These are phyloP conservation scores for Tenualosa ilisha DNA, from an alignment of 2,797 vertebrate species.

Conservation along the genomic window DNA sequence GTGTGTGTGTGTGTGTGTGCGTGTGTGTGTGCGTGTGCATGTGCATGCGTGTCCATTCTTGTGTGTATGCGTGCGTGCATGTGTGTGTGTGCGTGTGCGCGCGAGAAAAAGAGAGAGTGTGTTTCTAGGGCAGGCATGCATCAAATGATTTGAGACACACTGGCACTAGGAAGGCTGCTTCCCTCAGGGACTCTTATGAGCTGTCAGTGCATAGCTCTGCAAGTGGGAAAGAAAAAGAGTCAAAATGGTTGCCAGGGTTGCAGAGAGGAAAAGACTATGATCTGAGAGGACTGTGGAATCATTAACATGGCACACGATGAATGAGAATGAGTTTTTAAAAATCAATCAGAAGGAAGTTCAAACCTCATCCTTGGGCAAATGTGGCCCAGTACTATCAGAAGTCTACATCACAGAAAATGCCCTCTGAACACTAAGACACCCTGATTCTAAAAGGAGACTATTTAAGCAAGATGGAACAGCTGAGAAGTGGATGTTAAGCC, in stretches of 20 bases:
- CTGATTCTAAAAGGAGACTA: not conserved
- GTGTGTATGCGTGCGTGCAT: not conserved
- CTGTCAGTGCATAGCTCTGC: not conserved
- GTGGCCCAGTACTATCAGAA: not conserved
- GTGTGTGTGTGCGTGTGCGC: not conserved
- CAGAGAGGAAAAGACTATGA: not conserved
- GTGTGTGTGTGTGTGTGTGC: not conserved
- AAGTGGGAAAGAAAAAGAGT: not conserved
- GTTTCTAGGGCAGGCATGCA: constrained; percentile 4
- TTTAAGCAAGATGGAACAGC: not conserved
- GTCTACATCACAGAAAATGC: not conserved
- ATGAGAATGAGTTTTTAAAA: not conserved
- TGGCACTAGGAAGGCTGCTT: not conserved
- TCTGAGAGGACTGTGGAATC: not conserved
- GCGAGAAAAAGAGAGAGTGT: not conserved
- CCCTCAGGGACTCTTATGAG: not conserved
- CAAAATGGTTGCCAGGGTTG: constrained; percentile 6
- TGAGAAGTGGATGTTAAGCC: not conserved
- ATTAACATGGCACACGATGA: not conserved
- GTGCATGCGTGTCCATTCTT: no score
- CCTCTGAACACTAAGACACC: not conserved
- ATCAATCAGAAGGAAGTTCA: not conserved
- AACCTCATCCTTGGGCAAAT: not conserved
- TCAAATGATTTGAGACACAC: constrained; percentile 9
- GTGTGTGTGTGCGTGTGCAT: not conserved